Evolutionary conservation across 2,797 vertebrate species (phyloP).

Genomic region (Helicolenus hilgendorfi): DNA sequence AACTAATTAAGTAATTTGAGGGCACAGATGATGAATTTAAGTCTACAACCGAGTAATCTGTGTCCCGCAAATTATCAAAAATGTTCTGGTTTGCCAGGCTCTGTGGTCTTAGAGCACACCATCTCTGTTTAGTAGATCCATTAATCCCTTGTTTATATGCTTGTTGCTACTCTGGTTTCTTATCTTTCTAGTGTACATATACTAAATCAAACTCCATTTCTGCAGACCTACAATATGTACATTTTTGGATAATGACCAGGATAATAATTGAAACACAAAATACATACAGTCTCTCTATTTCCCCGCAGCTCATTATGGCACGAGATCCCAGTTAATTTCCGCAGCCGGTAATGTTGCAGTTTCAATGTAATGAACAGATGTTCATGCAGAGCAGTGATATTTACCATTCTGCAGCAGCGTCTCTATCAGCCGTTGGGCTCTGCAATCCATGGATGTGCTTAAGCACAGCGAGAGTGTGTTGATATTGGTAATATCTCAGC

Average conservation of each 20-base stretch:
- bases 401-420: constrained; percentile 59
- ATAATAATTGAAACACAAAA: constrained; percentile 18
- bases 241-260: background rate
- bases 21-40: background rate
- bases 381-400: constrained; percentile 68
- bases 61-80: background rate
- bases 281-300: constrained; percentile 11
- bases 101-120: background rate
- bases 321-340: constrained; percentile 51
- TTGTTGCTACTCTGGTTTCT: background rate
- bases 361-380: constrained; percentile 79
- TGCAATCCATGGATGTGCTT: constrained; percentile 60
- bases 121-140: background rate
- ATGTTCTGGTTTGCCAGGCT: background rate
- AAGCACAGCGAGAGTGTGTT: constrained; percentile 62
- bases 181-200: background rate
- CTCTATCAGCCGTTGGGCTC: constrained; percentile 52
- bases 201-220: background rate
- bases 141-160: background rate
- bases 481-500: constrained; percentile 75
- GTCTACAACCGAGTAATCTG: background rate
- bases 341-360: constrained; percentile 61
- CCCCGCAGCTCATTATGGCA: constrained; percentile 15
- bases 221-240: background rate
- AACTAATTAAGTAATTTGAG: background rate